Conservation (phyloP, 2,113 vertebrate genomes). For the Platysteira castanea region DNA sequence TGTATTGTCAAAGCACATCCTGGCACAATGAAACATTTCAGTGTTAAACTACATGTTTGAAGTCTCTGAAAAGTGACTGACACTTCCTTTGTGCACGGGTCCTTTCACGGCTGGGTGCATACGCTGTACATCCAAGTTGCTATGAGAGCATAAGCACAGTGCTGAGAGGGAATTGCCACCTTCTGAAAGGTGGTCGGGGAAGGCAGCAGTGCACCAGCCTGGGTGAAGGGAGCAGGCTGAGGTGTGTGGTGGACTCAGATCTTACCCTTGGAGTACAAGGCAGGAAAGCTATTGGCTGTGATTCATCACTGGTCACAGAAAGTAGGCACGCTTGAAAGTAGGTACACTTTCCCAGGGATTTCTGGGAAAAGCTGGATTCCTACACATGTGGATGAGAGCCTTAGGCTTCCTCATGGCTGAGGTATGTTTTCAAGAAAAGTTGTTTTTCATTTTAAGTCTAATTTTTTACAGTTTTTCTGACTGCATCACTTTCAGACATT, state of each 20-base stretch:
- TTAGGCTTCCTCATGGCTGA: background rate
- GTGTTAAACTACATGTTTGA: background rate
- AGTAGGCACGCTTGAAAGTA: background rate
- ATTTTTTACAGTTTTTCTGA: constrained; percentile 30
- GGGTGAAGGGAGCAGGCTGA: background rate
- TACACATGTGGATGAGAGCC: background rate
- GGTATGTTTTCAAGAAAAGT: background rate
- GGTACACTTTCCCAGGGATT: background rate
- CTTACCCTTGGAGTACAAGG: background rate
- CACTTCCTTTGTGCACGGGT: background rate
- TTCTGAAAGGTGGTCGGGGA: rapidly evolving
- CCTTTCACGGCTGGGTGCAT: background rate
- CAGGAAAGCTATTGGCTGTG: background rate
- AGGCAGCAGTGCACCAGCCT: background rate
- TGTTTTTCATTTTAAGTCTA: background rate
- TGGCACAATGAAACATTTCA: background rate
- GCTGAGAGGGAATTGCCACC: background rate
- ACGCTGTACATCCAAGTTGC: background rate
- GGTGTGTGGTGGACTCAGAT: background rate
- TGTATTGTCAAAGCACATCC: background rate
- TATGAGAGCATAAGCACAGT: background rate
- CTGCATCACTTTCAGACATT: background rate
- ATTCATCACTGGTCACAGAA: background rate
- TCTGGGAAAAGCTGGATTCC: background rate
- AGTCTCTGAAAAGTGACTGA: background rate